These are phyloP conservation scores for Neotoma lepida DNA, from an alignment of 2,113 vertebrate genomes.

Conservation along the genomic window DNA sequence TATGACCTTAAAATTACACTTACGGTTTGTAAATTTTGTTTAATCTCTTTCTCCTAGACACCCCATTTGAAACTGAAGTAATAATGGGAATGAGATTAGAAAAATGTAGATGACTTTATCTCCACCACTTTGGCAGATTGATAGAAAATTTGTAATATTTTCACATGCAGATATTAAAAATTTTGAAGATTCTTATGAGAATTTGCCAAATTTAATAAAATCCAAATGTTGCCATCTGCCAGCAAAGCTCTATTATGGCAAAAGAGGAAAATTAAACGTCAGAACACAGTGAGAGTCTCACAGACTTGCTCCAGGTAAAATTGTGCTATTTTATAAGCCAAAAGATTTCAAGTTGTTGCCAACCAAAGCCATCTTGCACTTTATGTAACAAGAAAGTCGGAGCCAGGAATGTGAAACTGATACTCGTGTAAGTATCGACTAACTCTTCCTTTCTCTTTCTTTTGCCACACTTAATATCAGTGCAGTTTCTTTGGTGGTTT, in stretches of 20 bases:
- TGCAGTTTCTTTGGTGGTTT: not conserved
- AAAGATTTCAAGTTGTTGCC: constrained; percentile 65
- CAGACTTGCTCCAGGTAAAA: constrained; percentile 76
- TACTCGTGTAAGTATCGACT: constrained; percentile 34
- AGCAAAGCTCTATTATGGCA: constrained; percentile 60
- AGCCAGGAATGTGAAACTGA: constrained; percentile 59
- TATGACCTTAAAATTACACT: not conserved
- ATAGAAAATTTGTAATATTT: constrained; percentile 24
- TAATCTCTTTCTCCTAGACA: constrained; percentile 34
- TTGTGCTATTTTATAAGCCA: constrained; percentile 68
- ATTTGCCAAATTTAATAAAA: constrained; percentile 70
- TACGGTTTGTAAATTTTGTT: not conserved
- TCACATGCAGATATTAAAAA: constrained; percentile 62
- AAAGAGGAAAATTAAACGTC: constrained; percentile 68
- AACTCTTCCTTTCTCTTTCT: constrained; percentile 32
- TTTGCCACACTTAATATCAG: constrained; percentile 5
- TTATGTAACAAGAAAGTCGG: constrained; percentile 58
- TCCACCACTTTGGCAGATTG: constrained; percentile 38
- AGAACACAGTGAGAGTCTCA: constrained; percentile 55
- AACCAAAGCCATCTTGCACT: constrained; percentile 67
- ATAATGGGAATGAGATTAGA: not conserved
- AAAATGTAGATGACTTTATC: constrained; percentile 13
- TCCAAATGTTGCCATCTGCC: constrained; percentile 77
- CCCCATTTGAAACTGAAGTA: constrained; percentile 22
- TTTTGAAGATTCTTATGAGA: constrained; percentile 60